Conservation (phyloP, 2,797 vertebrate genomes). For the Crypturellus tataupa region DNA sequence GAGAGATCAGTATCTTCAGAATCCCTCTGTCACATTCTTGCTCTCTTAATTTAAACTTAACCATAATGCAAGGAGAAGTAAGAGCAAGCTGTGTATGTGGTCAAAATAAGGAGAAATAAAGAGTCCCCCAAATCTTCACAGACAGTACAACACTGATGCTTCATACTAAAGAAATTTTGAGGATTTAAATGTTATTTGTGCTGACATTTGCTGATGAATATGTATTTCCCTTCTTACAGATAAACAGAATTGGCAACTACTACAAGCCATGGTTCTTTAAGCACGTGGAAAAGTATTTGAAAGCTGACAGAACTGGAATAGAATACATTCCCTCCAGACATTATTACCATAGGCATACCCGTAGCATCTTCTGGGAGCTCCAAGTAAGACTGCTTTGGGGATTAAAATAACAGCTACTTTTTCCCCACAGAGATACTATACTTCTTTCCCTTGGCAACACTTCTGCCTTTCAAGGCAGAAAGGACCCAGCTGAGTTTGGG, state of each 20-base stretch:
- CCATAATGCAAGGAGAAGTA: background rate
- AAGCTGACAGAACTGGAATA: slow-evolving; percentile 77
- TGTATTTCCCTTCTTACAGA: slow-evolving; percentile 77
- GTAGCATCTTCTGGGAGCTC: slow-evolving; percentile 99
- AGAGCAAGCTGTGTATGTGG: background rate
- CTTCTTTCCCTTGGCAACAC: background rate
- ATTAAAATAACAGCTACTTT: background rate
- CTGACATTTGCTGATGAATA: background rate
- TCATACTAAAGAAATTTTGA: background rate
- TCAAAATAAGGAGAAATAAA: background rate
- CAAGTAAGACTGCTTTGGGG: slow-evolving; percentile 83
- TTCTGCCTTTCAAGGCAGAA: background rate
- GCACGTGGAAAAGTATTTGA: slow-evolving; percentile 92
- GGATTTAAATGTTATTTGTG: background rate
- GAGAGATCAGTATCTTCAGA: background rate
- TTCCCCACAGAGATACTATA: background rate
- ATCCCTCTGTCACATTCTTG: background rate
- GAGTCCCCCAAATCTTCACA: background rate
- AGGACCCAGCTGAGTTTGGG: background rate
- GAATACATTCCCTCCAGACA: slow-evolving; percentile 97
- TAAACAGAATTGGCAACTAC: slow-evolving; percentile 93
- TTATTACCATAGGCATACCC: slow-evolving; percentile 97
- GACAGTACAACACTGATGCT: background rate
- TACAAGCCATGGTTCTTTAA: slow-evolving; percentile 99
- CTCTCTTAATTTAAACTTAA: background rate